Conservation (phyloP, 1,140 invertebrate genomes). For the Gryon sp. region DNA sequence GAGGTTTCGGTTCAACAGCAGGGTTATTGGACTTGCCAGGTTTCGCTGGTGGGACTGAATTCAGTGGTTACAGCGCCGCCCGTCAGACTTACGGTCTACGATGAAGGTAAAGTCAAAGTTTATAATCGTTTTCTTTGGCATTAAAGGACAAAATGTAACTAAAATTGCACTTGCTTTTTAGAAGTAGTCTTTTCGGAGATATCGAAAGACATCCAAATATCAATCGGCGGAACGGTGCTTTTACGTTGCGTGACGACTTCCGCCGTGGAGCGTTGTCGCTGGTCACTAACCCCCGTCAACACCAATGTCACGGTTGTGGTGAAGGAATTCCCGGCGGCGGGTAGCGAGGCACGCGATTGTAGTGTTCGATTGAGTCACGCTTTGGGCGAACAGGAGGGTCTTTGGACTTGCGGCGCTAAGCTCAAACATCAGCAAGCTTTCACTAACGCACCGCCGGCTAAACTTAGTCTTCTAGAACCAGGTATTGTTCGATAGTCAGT, state of each 20-base stretch:
- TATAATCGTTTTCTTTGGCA: background rate
- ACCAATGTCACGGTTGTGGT: constrained; percentile 76
- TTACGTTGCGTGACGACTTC: constrained; percentile 74
- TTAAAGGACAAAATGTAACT: too few species aligned
- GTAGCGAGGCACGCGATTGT: constrained; percentile 74
- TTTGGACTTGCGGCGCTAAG: constrained; percentile 76
- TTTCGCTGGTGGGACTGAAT: constrained; percentile 67
- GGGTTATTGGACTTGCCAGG: constrained; percentile 75
- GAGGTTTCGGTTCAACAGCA: constrained; percentile 69
- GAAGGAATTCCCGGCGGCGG: constrained; percentile 74
- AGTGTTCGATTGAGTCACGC: constrained; percentile 75
- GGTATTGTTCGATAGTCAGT: constrained; percentile 71
- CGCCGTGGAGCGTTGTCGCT: constrained; percentile 76
- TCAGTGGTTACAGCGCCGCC: constrained; percentile 65
- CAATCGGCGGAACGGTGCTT: constrained; percentile 72
- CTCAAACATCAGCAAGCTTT: constrained; percentile 70
- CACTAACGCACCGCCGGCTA: constrained; percentile 77
- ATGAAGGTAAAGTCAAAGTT: constrained; percentile 69
- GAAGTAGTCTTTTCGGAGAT: constrained; percentile 76
- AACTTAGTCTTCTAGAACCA: constrained; percentile 77
- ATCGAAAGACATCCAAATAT: constrained; percentile 76
- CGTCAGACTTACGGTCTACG: constrained; percentile 71
- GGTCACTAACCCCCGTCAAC: constrained; percentile 75
- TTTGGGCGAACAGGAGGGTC: constrained; percentile 67
- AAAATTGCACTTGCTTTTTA: too few species aligned